These are phyloP conservation scores for Pasiphila rectangulata DNA, from an alignment of 2,888 invertebrate species.

Conservation along the genomic window DNA sequence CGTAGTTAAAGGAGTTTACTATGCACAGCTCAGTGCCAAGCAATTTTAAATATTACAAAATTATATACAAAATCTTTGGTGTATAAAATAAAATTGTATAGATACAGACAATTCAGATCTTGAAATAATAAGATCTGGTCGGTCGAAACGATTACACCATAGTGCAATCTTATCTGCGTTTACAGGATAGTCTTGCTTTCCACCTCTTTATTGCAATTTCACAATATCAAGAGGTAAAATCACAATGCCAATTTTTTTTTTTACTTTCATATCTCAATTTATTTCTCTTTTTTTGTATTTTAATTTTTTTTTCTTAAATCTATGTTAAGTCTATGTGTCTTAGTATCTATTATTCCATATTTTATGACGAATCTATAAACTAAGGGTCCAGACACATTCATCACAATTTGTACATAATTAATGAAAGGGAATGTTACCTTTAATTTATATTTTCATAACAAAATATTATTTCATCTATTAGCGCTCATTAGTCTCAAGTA, in stretches of 20 bases:
- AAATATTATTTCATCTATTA: conserved; percentile 63
- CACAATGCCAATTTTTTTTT: conserved; percentile 73
- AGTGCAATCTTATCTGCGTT: conserved; percentile 71
- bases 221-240: conserved; percentile 57
- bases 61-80: conserved; percentile 76
- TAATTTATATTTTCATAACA: conserved; percentile 78
- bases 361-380: conserved; percentile 79
- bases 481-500: conserved; percentile 69
- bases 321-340: conserved; percentile 70
- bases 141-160: conserved; percentile 76
- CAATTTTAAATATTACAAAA: conserved; percentile 51
- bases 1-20: conserved; percentile 61
- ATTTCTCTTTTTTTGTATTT: conserved; percentile 43
- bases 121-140: conserved; percentile 70
- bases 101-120: conserved; percentile 73
- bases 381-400: conserved; percentile 80
- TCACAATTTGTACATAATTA: conserved; percentile 70
- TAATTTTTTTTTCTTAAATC: conserved; percentile 54
- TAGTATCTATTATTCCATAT: conserved; percentile 75
- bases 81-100: conserved; percentile 64
- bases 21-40: conserved; percentile 59
- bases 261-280: conserved; percentile 36
- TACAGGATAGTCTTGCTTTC: conserved; percentile 72
- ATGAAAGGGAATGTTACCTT: conserved; percentile 81
- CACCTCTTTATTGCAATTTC: conserved; percentile 53